Percentiles rank a stretch among this genome's conserved stretches.
Evolutionary conservation across 2,888 invertebrate genomes (phyloP).

Genomic region (Eristalinus sepulchralis): DNA sequence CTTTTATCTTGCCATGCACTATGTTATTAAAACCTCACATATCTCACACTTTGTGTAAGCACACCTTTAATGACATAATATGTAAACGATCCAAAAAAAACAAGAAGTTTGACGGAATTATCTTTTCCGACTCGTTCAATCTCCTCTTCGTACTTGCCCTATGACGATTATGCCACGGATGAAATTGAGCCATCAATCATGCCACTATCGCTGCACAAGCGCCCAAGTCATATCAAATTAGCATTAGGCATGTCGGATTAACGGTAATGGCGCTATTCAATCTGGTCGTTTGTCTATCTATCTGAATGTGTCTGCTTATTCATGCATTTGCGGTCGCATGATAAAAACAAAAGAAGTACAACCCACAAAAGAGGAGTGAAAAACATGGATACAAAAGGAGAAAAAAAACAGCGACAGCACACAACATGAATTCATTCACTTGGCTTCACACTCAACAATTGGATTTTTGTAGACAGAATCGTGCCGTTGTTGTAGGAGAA

Average conservation of each 20-base stretch:
- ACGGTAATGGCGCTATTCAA: neutral
- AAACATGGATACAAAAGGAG: neutral
- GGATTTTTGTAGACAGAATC: neutral
- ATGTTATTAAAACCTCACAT: too few relatives aligned
- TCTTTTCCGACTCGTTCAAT: neutral
- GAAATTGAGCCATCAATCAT: conserved; percentile 1
- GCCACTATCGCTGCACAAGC: neutral
- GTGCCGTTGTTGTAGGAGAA: neutral
- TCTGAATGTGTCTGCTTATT: too few relatives aligned
- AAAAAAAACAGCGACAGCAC: neutral
- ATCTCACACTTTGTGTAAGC: neutral
- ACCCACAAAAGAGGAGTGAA: neutral
- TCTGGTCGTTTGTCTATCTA: neutral
- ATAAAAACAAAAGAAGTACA: neutral
- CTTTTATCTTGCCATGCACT: too few relatives aligned
- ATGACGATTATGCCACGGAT: neutral
- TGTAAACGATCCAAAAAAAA: neutral
- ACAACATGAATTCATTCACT: conserved; percentile 14
- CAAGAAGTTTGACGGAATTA: neutral
- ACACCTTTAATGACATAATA: neutral
- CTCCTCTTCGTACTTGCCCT: neutral
- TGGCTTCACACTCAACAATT: conserved; percentile 14
- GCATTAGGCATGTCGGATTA: neutral
- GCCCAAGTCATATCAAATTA: neutral
- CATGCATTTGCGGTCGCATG: neutral